Conservation (phyloP, 2,888 invertebrate genomes). For the Leucophora obtusa region DNA sequence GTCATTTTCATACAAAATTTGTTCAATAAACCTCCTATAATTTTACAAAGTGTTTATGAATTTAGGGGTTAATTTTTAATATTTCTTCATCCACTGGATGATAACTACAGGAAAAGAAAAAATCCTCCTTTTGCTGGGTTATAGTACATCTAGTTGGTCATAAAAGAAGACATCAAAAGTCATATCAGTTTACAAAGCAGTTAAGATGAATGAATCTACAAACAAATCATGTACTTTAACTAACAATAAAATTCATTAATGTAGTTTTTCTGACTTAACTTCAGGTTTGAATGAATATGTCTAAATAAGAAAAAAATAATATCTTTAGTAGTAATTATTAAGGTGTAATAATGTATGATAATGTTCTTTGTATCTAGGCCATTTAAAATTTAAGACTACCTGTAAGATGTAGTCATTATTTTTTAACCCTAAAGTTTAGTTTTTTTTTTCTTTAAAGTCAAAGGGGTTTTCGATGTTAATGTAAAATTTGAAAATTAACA, state of each 20-base stretch:
- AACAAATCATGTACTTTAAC: slow-evolving; percentile 13
- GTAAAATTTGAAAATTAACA: not conserved
- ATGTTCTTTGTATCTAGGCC: slow-evolving; percentile 30
- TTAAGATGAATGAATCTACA: slow-evolving; percentile 23
- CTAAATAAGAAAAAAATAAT: not conserved
- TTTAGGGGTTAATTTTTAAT: too few species aligned
- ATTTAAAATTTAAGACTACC: slow-evolving; percentile 16
- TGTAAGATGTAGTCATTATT: slow-evolving; percentile 1
- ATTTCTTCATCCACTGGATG: too few species aligned
- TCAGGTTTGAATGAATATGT: not conserved
- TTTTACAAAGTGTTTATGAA: too few species aligned
- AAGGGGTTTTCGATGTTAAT: slow-evolving; percentile 1
- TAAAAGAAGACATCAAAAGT: slow-evolving; percentile 57
- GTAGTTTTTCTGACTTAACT: not conserved
- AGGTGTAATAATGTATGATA: not conserved
- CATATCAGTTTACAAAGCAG: slow-evolving; percentile 51
- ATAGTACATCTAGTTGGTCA: slow-evolving; percentile 24
- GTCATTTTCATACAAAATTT: too few species aligned
- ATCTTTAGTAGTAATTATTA: slow-evolving; percentile 1
- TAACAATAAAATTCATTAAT: slow-evolving; percentile 60
- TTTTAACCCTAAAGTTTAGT: not conserved
- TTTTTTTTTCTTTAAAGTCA: slow-evolving; percentile 17
- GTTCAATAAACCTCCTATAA: too few species aligned
- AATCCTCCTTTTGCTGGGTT: too few species aligned
- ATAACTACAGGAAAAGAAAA: too few species aligned